Conservation (phyloP, 2,888 invertebrate genomes). For the Uropetala carovei region DNA sequence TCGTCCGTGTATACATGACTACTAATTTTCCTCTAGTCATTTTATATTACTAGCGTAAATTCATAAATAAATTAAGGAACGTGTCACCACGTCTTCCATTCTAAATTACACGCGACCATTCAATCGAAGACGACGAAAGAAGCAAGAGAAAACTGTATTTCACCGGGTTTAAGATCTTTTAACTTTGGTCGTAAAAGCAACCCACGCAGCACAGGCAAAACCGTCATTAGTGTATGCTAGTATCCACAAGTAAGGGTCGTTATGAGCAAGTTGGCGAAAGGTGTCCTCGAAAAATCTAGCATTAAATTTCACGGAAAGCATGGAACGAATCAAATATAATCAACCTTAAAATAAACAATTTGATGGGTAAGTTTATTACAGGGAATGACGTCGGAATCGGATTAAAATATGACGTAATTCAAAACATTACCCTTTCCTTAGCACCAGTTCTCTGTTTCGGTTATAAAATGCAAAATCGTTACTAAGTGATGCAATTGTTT, state of each 20-base stretch:
- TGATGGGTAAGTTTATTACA: too few relatives aligned
- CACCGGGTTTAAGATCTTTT: slow-evolving; percentile 3
- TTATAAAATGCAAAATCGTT: too few relatives aligned
- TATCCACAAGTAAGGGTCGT: not conserved
- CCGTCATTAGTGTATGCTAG: not conserved
- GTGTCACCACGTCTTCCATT: not conserved
- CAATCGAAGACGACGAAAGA: not conserved
- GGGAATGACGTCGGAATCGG: too few relatives aligned
- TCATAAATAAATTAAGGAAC: not conserved
- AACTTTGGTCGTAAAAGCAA: slow-evolving; percentile 12
- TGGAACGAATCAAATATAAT: too few relatives aligned
- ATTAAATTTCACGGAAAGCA: too few relatives aligned
- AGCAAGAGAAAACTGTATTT: not conserved
- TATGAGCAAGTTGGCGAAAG: not conserved
- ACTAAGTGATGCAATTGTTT: too few relatives aligned
- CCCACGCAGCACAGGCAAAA: not conserved
- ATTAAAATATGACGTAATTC: too few relatives aligned
- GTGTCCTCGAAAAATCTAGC: not conserved
- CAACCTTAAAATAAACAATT: too few relatives aligned
- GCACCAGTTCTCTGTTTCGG: too few relatives aligned
- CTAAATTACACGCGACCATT: not conserved
- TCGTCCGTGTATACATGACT: not conserved
- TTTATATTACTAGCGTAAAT: slow-evolving; percentile 18
- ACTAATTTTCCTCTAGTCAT: not conserved
- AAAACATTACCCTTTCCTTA: too few relatives aligned